phyloP scores from a whole-genome alignment of 1,140 invertebrate genomes.

The Atta colombica region DNA sequence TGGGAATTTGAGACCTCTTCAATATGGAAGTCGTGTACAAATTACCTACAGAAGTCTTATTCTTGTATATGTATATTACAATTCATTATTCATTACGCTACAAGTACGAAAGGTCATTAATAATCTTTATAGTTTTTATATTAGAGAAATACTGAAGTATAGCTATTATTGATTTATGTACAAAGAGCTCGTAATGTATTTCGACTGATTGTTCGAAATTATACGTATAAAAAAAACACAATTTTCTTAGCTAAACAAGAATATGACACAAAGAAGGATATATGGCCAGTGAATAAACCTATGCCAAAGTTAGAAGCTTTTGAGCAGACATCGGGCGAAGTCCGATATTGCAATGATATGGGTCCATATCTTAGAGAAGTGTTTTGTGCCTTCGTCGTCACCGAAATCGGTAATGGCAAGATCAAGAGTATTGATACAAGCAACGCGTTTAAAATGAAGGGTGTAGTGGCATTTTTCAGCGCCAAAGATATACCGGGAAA shows the following conservation, averaged over 20 bases:
- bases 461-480: slow-evolving; percentile 90
- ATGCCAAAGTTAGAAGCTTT: slow-evolving; percentile 92
- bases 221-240: neutral
- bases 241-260: slow-evolving; percentile 88
- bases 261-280: slow-evolving; percentile 87
- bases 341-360: slow-evolving; percentile 90
- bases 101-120: too few species aligned
- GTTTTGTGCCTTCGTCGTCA: slow-evolving; percentile 89
- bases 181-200: too few species aligned
- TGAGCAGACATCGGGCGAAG: slow-evolving; percentile 92
- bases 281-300: slow-evolving; percentile 93
- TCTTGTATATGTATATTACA: too few species aligned
- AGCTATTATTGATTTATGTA: too few species aligned
- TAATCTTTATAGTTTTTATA: too few species aligned
- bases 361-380: slow-evolving; percentile 88
- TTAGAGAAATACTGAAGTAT: too few species aligned
- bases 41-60: too few species aligned
- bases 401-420: slow-evolving; percentile 86
- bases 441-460: slow-evolving; percentile 89
- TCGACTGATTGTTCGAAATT: neutral
- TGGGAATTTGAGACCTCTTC: too few species aligned
- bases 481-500: slow-evolving; percentile 92
- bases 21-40: too few species aligned
- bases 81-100: too few species aligned
- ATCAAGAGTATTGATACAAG: slow-evolving; percentile 87